Evolutionary conservation across 1,140 invertebrate species (phyloP).

Genomic region (Microplitis demolitor): DNA sequence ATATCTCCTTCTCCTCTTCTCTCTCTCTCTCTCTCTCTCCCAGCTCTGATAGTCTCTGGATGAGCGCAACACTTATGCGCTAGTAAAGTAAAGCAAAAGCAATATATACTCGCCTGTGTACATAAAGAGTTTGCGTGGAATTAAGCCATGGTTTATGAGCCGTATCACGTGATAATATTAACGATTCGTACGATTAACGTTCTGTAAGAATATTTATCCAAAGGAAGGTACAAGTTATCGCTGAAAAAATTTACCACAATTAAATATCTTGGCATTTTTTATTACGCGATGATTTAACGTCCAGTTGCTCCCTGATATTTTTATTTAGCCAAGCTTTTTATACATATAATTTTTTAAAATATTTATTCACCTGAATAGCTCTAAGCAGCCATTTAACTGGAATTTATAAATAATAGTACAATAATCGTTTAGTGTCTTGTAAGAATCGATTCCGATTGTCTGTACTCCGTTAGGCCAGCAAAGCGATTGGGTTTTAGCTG

Average conservation of each 20-base stretch:
- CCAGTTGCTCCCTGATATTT: not conserved
- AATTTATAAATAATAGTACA: too few species aligned
- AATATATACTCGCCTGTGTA: not conserved
- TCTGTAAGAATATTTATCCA: not conserved
- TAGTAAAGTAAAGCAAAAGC: not conserved
- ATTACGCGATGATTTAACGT: conserved; percentile 8
- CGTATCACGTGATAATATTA: conserved; percentile 38
- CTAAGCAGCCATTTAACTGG: too few species aligned
- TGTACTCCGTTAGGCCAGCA: too few species aligned
- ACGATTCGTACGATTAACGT: conserved; percentile 1
- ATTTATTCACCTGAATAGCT: too few species aligned
- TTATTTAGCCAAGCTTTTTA: not conserved
- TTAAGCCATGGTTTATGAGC: conserved; percentile 45
- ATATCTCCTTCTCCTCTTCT: not conserved
- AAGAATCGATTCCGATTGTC: too few species aligned
- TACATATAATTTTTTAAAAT: too few species aligned
- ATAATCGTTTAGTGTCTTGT: too few species aligned
- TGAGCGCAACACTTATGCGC: too few species aligned
- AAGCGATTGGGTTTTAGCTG: too few species aligned
- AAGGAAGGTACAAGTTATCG: not conserved
- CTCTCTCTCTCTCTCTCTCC: not conserved
- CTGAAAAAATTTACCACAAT: not conserved
- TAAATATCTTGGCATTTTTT: conserved; percentile 9
- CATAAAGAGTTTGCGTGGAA: conserved; percentile 38
- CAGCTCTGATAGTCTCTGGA: not conserved